Percentiles rank a stretch among this genome's conserved stretches.
These are phyloP conservation scores for Dilophus febrilis DNA, from an alignment of 2,888 invertebrate genomes.

Conservation along the genomic window DNA sequence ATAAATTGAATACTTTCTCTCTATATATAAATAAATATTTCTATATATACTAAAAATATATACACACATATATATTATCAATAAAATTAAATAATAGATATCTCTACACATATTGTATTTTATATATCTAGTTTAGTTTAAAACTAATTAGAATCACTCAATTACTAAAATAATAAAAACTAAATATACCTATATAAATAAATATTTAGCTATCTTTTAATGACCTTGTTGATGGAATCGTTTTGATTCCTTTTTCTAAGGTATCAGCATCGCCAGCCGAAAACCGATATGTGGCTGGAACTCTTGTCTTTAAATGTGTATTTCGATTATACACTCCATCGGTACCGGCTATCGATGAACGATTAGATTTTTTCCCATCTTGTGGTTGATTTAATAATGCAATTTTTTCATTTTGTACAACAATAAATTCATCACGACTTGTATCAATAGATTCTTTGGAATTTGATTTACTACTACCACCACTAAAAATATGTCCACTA, in stretches of 20 bases:
- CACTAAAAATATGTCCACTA: slow-evolving; percentile 15
- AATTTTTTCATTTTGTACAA: slow-evolving; percentile 4
- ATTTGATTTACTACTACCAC: slow-evolving; percentile 6
- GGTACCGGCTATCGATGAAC: slow-evolving; percentile 9
- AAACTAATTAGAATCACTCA: too few relatives aligned
- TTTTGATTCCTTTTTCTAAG: slow-evolving; percentile 36
- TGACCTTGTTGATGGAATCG: slow-evolving; percentile 46
- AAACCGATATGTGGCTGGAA: slow-evolving; percentile 37
- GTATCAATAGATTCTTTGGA: slow-evolving; percentile 1
- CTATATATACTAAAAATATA: too few relatives aligned
- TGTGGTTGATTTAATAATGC: slow-evolving; percentile 9
- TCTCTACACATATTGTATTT: too few relatives aligned
- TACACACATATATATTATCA: too few relatives aligned
- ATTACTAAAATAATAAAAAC: too few relatives aligned
- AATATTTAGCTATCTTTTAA: slow-evolving; percentile 40
- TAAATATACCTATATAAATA: too few relatives aligned
- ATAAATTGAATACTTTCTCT: too few relatives aligned
- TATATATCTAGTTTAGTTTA: too few relatives aligned
- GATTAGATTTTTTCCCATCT: slow-evolving; percentile 9
- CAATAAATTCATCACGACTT: slow-evolving; percentile 4
- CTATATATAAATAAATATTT: too few relatives aligned
- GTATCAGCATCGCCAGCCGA: slow-evolving; percentile 53
- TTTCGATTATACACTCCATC: slow-evolving; percentile 12
- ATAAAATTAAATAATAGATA: too few relatives aligned
- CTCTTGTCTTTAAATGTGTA: slow-evolving; percentile 15